Percentiles rank a stretch among this genome's conserved stretches.
These are phyloP conservation scores for Cenopis cana DNA, from an alignment of 2,888 invertebrate species.

Conservation along the genomic window DNA sequence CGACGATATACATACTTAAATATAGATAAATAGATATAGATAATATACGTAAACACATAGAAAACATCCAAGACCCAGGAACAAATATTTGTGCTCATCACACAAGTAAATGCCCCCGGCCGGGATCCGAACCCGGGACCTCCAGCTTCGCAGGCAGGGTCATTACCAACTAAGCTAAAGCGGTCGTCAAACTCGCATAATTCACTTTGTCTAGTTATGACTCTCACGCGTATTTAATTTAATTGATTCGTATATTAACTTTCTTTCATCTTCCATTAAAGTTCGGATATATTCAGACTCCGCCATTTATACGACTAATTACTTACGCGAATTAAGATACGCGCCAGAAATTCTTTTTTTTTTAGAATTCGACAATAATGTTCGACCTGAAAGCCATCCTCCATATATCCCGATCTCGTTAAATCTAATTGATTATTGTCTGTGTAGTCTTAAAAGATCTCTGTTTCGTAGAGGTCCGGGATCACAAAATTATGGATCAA, in stretches of 20 bases:
- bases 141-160: too few species aligned
- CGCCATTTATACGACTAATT: not conserved
- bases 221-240: slow-evolving; percentile 28
- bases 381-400: not conserved
- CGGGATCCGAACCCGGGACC: too few species aligned
- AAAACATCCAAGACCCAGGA: too few species aligned
- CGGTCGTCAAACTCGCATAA: too few species aligned
- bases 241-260: slow-evolving; percentile 7
- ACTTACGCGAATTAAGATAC: not conserved
- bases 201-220: slow-evolving; percentile 1
- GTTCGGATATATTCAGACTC: not conserved
- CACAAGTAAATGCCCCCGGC: too few species aligned
- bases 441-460: slow-evolving; percentile 28
- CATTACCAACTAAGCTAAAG: too few species aligned
- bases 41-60: too few species aligned
- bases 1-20: too few species aligned
- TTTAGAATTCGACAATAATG: not conserved
- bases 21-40: too few species aligned
- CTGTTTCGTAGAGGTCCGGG: slow-evolving; percentile 9
- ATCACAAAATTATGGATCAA: slow-evolving; percentile 40
- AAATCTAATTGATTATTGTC: slow-evolving; percentile 27
- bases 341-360: not conserved
- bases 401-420: not conserved
- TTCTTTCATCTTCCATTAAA: slow-evolving; percentile 11
- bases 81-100: too few species aligned